phyloP scores from a whole-genome alignment of 92 coral and sea anemone genomes.

The Phenganax marumi region DNA sequence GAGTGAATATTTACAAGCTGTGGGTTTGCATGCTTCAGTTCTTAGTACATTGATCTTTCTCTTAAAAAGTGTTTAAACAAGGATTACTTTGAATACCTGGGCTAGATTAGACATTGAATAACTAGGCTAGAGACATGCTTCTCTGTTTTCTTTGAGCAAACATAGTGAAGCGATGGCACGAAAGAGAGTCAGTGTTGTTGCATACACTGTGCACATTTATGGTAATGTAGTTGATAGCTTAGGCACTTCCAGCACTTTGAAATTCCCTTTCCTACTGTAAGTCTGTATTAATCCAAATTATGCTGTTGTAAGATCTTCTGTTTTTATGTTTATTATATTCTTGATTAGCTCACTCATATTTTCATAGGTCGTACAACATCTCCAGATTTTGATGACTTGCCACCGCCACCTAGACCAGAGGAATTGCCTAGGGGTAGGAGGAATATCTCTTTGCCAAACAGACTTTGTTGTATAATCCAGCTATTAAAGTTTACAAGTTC shows the following conservation, averaged over 20 bases:
- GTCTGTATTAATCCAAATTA: too few relatives aligned
- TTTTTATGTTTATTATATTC: not conserved
- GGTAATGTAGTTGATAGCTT: constrained; percentile 7
- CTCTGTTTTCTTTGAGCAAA: constrained; percentile 2
- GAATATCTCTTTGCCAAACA: too few relatives aligned
- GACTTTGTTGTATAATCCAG: too few relatives aligned
- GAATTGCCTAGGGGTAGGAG: constrained; percentile 29
- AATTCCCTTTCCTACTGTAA: not conserved
- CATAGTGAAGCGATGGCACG: constrained; percentile 20
- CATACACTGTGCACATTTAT: constrained; percentile 19
- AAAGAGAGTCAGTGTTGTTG: constrained; percentile 2
- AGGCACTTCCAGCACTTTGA: not conserved
- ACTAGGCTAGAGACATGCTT: not conserved
- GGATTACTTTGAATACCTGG: not conserved
- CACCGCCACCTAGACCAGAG: constrained; percentile 40
- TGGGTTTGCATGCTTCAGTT: not conserved
- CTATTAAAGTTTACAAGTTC: not conserved
- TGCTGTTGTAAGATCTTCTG: too few relatives aligned
- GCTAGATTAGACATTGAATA: not conserved
- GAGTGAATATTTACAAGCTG: not conserved
- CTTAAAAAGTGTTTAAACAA: not conserved
- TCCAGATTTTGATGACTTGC: constrained; percentile 34
- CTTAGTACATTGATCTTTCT: constrained; percentile 6
- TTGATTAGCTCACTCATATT: not conserved
- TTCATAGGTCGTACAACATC: constrained; percentile 2